Evolutionary conservation across 2,113 vertebrate species (phyloP).

Genomic region (Thunnus thynnus): DNA sequence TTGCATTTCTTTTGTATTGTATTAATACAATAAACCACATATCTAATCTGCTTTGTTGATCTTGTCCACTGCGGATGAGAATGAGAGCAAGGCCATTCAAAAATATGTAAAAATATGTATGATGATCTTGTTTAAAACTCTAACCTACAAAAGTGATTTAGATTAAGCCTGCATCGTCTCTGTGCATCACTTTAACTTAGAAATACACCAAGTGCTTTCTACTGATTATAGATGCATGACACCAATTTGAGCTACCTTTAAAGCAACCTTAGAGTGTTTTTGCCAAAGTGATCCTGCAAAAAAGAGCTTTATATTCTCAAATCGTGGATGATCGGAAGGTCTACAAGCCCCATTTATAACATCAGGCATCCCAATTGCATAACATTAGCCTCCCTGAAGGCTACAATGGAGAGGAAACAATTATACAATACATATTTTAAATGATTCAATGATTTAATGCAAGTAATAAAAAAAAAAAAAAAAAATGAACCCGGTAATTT

Average conservation of each 20-base stretch:
- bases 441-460: no score
- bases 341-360: neutral
- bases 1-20: neutral
- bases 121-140: neutral
- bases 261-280: neutral
- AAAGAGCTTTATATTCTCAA: neutral
- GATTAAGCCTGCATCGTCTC: neutral
- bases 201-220: neutral
- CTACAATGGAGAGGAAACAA: neutral
- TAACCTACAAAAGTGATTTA: neutral
- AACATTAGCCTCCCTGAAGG: neutral
- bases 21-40: neutral
- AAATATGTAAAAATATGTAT: neutral
- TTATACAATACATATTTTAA: neutral
- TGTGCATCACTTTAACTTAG: slow-evolving; percentile 23
- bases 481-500: neutral
- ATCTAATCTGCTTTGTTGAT: neutral
- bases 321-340: neutral
- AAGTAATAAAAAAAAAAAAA: no score
- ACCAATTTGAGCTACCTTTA: neutral
- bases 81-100: neutral
- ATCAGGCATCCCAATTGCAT: neutral
- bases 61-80: neutral
- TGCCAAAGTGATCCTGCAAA: neutral
- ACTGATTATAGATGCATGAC: slow-evolving; percentile 21